Conservation (phyloP, 2,113 vertebrate genomes). For the Lepisosteus oculatus region DNA sequence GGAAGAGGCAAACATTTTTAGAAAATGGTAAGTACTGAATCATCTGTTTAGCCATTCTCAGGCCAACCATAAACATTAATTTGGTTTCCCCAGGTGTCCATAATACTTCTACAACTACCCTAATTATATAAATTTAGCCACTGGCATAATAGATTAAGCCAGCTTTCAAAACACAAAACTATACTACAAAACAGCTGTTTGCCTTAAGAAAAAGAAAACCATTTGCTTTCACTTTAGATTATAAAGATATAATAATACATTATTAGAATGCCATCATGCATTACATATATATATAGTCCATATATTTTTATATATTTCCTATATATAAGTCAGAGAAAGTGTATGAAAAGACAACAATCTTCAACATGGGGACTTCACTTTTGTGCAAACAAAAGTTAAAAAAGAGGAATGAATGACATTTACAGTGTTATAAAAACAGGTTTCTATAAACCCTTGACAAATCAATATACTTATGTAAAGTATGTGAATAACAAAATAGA, state of each 20-base stretch:
- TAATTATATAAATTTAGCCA: slow-evolving; percentile 77
- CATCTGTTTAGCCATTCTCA: slow-evolving; percentile 66
- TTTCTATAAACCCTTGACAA: no score
- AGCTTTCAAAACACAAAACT: slow-evolving; percentile 48
- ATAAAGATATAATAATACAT: slow-evolving; percentile 44
- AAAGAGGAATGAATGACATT: no score
- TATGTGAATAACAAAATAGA: no score
- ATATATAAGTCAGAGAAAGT: no score
- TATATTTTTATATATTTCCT: no score
- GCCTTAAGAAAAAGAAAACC: slow-evolving; percentile 39
- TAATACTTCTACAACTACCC: slow-evolving; percentile 77
- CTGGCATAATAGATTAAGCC: slow-evolving; percentile 77
- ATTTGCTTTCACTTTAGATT: slow-evolving; percentile 49
- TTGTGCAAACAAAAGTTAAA: no score
- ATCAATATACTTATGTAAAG: no score
- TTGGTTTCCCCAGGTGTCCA: slow-evolving; percentile 68
- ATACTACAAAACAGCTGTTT: slow-evolving; percentile 46
- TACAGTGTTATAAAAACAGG: no score
- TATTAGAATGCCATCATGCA: slow-evolving; percentile 26
- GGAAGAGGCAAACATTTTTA: slow-evolving; percentile 31
- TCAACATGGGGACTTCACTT: no score
- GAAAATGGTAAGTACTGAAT: slow-evolving; percentile 64
- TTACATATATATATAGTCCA: no score
- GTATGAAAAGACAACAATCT: no score
- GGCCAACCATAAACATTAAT: slow-evolving; percentile 67